Conservation (phyloP, 2,797 vertebrate species). For the Labeo calbasu region DNA sequence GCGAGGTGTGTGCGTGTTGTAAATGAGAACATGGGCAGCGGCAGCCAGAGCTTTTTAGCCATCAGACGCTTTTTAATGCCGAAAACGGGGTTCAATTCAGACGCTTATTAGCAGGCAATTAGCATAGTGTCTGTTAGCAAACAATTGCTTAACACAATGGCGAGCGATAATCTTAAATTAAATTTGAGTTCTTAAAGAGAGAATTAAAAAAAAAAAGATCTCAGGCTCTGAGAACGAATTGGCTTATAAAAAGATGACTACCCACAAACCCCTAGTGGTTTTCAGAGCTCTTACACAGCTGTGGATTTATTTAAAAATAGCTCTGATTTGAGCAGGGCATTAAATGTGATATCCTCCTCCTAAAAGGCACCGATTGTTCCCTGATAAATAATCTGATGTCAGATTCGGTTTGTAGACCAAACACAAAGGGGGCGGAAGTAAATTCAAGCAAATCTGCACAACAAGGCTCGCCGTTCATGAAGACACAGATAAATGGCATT, state of each 20-base stretch:
- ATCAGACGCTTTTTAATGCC: neutral
- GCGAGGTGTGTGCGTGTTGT: neutral
- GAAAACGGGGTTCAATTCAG: neutral
- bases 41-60: neutral
- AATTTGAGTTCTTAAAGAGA: neutral
- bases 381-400: conserved; percentile 27
- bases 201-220: neutral
- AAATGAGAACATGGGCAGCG: conserved; percentile 34
- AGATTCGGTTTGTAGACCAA: conserved; percentile 11
- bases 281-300: conserved; percentile 8
- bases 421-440: neutral
- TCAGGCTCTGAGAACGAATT: neutral
- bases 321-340: neutral
- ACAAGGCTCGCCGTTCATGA: neutral
- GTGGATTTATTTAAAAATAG: conserved; percentile 20
- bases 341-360: conserved; percentile 10
- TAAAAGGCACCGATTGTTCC: conserved; percentile 8
- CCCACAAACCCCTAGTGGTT: conserved; percentile 4
- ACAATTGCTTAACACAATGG: conserved; percentile 4
- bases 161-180: neutral
- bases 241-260: conserved; percentile 5
- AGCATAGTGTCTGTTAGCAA: conserved; percentile 2
- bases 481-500: neutral
- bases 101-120: conserved; percentile 21
- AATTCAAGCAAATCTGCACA: conserved; percentile 13